Conservation (phyloP, 2,113 vertebrate species). For the Oncorhynchus clarkii region DNA sequence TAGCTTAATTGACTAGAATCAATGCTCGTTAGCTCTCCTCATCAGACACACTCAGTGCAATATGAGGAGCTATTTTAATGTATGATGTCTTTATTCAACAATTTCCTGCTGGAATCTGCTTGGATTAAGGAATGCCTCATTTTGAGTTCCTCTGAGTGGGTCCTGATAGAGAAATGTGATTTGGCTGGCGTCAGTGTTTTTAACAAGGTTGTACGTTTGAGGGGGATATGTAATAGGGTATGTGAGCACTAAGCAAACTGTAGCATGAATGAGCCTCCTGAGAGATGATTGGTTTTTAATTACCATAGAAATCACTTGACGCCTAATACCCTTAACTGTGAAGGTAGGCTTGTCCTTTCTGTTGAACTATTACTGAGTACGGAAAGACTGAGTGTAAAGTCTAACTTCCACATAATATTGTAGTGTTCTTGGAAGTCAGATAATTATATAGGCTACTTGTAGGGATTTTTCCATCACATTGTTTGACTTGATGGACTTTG, state of each 20-base stretch:
- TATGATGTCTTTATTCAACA: conserved; percentile 45
- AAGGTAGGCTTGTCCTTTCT: background rate
- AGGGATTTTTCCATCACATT: background rate
- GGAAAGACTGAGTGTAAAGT: too few species aligned
- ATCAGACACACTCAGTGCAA: conserved; percentile 42
- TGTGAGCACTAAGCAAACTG: background rate
- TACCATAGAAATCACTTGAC: background rate
- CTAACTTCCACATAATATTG: too few species aligned
- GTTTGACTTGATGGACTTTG: background rate
- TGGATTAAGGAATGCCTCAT: conserved; percentile 37
- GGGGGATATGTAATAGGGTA: background rate
- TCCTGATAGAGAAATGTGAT: conserved; percentile 14
- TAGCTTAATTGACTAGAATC: conserved; percentile 42
- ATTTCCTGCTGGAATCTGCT: conserved; percentile 49
- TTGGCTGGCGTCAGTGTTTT: background rate
- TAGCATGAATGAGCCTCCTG: background rate
- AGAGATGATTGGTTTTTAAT: background rate
- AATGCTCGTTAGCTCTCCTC: conserved; percentile 32
- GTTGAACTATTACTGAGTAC: too few species aligned
- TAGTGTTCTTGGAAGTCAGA: too few species aligned
- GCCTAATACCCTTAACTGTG: too few species aligned
- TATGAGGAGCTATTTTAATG: conserved; percentile 56
- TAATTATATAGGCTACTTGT: too few species aligned
- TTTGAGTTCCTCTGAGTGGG: conserved; percentile 21
- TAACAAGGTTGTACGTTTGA: background rate